Evolutionary conservation across 2,113 vertebrate genomes (phyloP), one percentile per base, ranked within the genome.

Genomic region (Danionella cerebrum): DNA sequence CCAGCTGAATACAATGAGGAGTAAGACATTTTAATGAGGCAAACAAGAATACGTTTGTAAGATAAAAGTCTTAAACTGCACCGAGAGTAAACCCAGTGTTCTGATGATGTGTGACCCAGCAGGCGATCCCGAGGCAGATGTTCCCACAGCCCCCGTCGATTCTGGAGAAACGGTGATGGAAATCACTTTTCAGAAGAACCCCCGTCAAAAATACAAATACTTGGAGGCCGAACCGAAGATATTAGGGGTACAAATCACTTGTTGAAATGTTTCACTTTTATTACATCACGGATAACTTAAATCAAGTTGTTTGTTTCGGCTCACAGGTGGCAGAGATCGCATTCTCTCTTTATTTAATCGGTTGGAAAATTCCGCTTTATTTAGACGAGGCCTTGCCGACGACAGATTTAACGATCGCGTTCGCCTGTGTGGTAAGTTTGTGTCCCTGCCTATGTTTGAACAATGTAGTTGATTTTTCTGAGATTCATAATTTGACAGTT

Each of bases 201-300:
- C 31, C 14, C 21, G 58, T 21, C 77, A 77, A 47, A 79, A 66
- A 13, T n/a, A 77, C 47, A 89, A 88, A 59, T 89, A 77, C 63
- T 74, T 87, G 71, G 86, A 89, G 73, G 76, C 75, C 19, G 85
- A 89, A 18, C 86, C 88, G 19, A 87, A 85, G 77, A 78, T 80
- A 64, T 81, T 88, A 5, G 87, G 87, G 82, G 86, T 88, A 57
- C 24, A 13, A n/a, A 33, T 1, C 1, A 33, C 3, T 33, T 5
- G 29, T 33, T 1, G 5, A 1, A 33, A 33, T 33, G 3, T 33
- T 6, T 9, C n/a, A n/a, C n/a, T n/a, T n/a, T n/a, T n/a, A n/a
- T n/a, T n/a, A n/a, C n/a, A n/a, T n/a, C n/a, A n/a, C n/a, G n/a
- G n/a, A n/a, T n/a, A n/a, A n/a, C n/a, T n/a, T n/a, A n/a, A n/a